Conservation (phyloP, 2,888 invertebrate species). For the Mimas tiliae region DNA sequence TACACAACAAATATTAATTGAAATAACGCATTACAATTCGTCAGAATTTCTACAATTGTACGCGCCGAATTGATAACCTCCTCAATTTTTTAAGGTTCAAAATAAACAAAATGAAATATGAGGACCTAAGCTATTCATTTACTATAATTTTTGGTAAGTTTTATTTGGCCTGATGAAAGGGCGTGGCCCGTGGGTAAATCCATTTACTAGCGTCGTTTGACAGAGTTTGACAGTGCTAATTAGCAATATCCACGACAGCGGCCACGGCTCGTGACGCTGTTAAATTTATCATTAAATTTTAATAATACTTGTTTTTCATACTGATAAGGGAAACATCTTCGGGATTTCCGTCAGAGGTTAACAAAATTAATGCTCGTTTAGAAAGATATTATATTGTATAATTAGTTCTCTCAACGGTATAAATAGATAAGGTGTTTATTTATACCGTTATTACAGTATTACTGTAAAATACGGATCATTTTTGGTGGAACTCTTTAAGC, state of each 20-base stretch:
- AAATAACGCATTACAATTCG: too few relatives aligned
- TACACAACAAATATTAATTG: too few relatives aligned
- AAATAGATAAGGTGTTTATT: too few relatives aligned
- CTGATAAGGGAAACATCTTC: slow-evolving; percentile 1
- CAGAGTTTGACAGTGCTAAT: slow-evolving; percentile 54
- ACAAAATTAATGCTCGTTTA: background rate
- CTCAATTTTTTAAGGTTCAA: too few relatives aligned
- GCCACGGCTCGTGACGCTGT: slow-evolving; percentile 40
- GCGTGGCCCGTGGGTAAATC: slow-evolving; percentile 46
- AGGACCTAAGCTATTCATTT: slow-evolving; percentile 31
- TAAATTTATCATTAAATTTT: slow-evolving; percentile 39
- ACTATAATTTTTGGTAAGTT: slow-evolving; percentile 34
- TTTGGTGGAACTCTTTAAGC: too few relatives aligned
- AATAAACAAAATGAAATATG: too few relatives aligned
- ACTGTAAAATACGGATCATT: too few relatives aligned
- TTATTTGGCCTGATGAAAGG: slow-evolving; percentile 50
- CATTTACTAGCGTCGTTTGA: slow-evolving; percentile 48
- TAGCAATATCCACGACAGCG: slow-evolving; percentile 46
- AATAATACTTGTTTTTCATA: slow-evolving; percentile 28
- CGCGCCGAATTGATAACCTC: too few relatives aligned
- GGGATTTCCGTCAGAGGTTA: background rate
- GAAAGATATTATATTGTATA: background rate
- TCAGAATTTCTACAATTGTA: too few relatives aligned
- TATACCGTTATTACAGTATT: too few relatives aligned
- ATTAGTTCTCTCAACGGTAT: too few relatives aligned